Evolutionary conservation across 2,888 invertebrate species (phyloP).

Genomic region (Scaptomyza parva): DNA sequence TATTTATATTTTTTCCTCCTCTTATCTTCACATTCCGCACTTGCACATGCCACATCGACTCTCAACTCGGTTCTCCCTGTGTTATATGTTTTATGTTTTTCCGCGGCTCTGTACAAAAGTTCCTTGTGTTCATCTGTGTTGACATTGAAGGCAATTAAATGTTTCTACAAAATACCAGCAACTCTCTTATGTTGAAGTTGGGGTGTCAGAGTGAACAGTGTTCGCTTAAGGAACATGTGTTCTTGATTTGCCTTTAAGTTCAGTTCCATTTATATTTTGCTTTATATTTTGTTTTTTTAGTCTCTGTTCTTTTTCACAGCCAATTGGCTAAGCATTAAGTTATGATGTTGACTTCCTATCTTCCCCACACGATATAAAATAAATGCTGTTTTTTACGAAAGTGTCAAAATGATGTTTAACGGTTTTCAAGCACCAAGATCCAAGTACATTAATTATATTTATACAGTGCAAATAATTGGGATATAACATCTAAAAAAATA

Average conservation of each 20-base stretch:
- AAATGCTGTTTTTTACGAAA: slow-evolving; percentile 42
- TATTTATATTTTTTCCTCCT: slow-evolving; percentile 21
- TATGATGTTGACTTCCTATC: slow-evolving; percentile 53
- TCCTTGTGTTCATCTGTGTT: slow-evolving; percentile 70
- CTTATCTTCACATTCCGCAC: slow-evolving; percentile 55
- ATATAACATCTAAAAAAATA: background rate
- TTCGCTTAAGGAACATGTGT: slow-evolving; percentile 68
- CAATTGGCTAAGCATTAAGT: slow-evolving; percentile 72
- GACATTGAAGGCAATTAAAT: slow-evolving; percentile 79
- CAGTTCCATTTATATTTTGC: slow-evolving; percentile 41
- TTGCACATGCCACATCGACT: slow-evolving; percentile 60
- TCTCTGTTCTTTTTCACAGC: slow-evolving; percentile 61
- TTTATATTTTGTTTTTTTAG: slow-evolving; percentile 2
- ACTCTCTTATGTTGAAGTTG: slow-evolving; percentile 17
- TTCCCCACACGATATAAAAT: background rate
- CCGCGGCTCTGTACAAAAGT: slow-evolving; percentile 33
- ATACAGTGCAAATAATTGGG: slow-evolving; percentile 6
- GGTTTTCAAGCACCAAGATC: slow-evolving; percentile 10
- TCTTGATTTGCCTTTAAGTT: slow-evolving; percentile 67
- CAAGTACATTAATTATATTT: slow-evolving; percentile 28
- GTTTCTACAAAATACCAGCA: slow-evolving; percentile 42
- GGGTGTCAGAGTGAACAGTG: background rate
- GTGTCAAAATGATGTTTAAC: slow-evolving; percentile 69
- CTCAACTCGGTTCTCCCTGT: slow-evolving; percentile 7
- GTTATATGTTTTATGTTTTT: slow-evolving; percentile 9